A percentile compares a stretch with the other conserved stretches of the same genome.
Conservation (phyloP, 1,140 invertebrate genomes). For the Ceratina japonica region DNA sequence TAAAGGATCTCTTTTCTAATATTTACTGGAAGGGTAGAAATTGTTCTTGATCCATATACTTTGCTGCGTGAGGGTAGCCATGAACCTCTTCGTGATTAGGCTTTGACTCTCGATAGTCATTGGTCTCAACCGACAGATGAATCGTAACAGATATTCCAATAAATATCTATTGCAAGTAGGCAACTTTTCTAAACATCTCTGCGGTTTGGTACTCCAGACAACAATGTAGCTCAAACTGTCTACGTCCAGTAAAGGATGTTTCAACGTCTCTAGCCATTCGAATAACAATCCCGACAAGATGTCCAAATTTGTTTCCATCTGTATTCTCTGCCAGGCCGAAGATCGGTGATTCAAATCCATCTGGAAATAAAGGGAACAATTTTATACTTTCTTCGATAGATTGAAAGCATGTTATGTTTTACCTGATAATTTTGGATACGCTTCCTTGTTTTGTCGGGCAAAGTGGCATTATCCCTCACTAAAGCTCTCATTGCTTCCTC, state of each 20-base stretch:
- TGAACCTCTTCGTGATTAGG: conserved; percentile 82
- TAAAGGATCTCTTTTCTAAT: not conserved
- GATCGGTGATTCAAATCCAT: conserved; percentile 84
- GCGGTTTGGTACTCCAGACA: conserved; percentile 80
- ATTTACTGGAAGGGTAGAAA: conserved; percentile 79
- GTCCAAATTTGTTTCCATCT: conserved; percentile 83
- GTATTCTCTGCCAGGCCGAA: conserved; percentile 84
- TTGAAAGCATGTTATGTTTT: not conserved
- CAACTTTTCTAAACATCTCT: conserved; percentile 83
- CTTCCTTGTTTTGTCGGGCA: conserved; percentile 79
- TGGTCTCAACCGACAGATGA: conserved; percentile 84
- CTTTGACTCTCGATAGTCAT: conserved; percentile 81
- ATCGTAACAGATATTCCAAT: conserved; percentile 87
- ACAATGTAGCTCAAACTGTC: conserved; percentile 86
- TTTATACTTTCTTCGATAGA: not conserved
- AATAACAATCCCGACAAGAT: conserved; percentile 83
- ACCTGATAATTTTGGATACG: conserved; percentile 73
- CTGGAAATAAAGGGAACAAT: conserved; percentile 61
- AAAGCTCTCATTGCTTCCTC: conserved; percentile 78
- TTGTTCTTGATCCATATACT: conserved; percentile 80
- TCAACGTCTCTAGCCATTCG: conserved; percentile 86
- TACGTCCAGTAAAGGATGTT: conserved; percentile 83
- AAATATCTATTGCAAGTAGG: conserved; percentile 83
- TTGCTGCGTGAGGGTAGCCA: conserved; percentile 85
- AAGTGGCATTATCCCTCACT: conserved; percentile 79